Evolutionary conservation across 1,140 invertebrate genomes (phyloP).

Genomic region (Episyrphus balteatus): DNA sequence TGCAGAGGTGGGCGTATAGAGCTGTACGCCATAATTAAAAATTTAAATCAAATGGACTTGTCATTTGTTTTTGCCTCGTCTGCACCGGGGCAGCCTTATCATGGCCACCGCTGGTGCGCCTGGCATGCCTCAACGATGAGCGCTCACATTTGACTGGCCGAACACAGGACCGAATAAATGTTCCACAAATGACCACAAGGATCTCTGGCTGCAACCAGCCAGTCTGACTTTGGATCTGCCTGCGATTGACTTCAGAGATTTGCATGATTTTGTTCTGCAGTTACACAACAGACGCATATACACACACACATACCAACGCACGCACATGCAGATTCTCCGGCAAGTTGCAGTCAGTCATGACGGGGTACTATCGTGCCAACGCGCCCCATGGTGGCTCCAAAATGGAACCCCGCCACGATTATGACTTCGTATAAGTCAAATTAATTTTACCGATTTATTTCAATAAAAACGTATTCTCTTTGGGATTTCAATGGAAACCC

Average conservation of each 20-base stretch:
- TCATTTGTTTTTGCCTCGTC: neutral
- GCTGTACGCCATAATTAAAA: slow-evolving; percentile 3
- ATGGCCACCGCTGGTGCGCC: too few species aligned
- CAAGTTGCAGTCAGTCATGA: too few species aligned
- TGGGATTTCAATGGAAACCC: too few species aligned
- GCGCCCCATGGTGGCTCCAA: neutral
- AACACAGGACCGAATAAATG: too few species aligned
- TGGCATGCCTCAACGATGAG: too few species aligned
- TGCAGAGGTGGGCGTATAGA: neutral
- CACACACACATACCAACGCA: too few species aligned
- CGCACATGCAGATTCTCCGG: neutral
- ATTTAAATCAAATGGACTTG: slow-evolving; percentile 4
- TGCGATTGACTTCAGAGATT: neutral
- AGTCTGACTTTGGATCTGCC: neutral
- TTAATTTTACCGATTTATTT: slow-evolving; percentile 3
- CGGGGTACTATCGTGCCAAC: neutral
- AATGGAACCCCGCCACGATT: slow-evolving; percentile 1
- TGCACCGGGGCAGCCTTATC: too few species aligned
- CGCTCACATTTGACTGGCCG: too few species aligned
- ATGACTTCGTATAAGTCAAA: slow-evolving; percentile 1
- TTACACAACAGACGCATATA: neutral
- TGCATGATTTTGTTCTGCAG: neutral
- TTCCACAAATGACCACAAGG: too few species aligned
- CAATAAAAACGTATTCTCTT: neutral
- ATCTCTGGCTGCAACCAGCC: too few species aligned